Evolutionary conservation across 2,113 vertebrate species (phyloP), one percentile per base, ranked within the genome.

Genomic region (Porphyrio hochstetteri): DNA sequence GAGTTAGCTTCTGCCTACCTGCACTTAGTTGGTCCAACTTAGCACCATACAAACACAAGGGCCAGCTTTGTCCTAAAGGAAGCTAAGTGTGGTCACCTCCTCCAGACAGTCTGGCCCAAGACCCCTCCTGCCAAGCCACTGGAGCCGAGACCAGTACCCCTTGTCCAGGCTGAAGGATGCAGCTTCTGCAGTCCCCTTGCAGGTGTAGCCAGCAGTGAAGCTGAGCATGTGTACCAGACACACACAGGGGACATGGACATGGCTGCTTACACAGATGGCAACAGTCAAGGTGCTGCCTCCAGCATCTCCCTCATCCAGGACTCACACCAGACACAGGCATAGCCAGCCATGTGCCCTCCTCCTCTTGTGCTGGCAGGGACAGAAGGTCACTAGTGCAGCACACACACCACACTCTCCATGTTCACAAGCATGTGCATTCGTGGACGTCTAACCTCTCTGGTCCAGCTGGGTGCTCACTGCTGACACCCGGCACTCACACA

Each of bases 191-290:
- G 33, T 24, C 5, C 3, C 7, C 1, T 80, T 42, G 9, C 13
- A 80, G 29, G 16, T 64, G 63, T 60, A 88, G 21, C 18, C 38
- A 38, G 29, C 27, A 63, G 36, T 20, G 33, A 87, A 63, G 29
- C 11, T 44, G 20, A 67, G 16, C 27, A 55, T 12, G 7, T 18
- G 48, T 8, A 29, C 7, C 11, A 15, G 52, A 16, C 5, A 48
- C 9, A 5, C 10, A 63, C 21, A 53, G 16, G 15, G 7, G 14
- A 46, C 28, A 33, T 2, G 1, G 14, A 24, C n/a, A 11, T 0
- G 14, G 29, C 2, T 0, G 0, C 13, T 52, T 33, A 52, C 35
- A 44, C 19, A 40, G n/a, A 38, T 12, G 48, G 38, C 18, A 53
- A 1, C 5, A 52, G 50, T 24, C 50, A 14, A 52, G 23, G 50